A percentile compares a stretch with the other conserved stretches of the same genome.
Evolutionary conservation across 2,797 vertebrate species (phyloP).

Genomic region (Paratrypauchen microcephalus): DNA sequence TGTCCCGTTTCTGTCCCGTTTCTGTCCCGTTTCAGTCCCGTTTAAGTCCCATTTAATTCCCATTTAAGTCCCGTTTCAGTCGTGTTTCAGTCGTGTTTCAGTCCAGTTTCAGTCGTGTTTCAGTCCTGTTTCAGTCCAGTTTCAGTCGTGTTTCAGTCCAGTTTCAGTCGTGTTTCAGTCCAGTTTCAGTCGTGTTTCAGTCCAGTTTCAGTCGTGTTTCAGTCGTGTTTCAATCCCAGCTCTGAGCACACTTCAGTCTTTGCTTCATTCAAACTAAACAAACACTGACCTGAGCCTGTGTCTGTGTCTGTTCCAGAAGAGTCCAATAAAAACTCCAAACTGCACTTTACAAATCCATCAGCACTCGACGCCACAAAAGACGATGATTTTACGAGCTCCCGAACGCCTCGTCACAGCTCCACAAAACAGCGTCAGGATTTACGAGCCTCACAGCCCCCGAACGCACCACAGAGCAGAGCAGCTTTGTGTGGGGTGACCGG

Average conservation of each 20-base stretch:
- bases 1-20: no score
- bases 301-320: neutral
- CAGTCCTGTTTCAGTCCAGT: no score
- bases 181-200: neutral
- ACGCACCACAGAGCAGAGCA: neutral
- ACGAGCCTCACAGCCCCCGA: neutral
- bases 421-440: neutral
- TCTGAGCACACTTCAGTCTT: neutral
- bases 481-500: constrained; percentile 1
- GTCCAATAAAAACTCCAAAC: neutral
- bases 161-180: neutral
- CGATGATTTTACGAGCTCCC: neutral
- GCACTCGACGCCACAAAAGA: neutral
- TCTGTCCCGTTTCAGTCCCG: no score
- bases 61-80: no score
- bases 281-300: neutral
- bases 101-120: no score
- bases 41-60: no score
- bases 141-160: no score
- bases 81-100: no score
- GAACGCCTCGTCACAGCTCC: neutral
- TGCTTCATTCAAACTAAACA: neutral
- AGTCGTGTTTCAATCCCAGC: neutral
- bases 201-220: no score
- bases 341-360: constrained; percentile 2